Conservation (phyloP, 2,888 invertebrate species). For the Drosophila mercatorum region DNA sequence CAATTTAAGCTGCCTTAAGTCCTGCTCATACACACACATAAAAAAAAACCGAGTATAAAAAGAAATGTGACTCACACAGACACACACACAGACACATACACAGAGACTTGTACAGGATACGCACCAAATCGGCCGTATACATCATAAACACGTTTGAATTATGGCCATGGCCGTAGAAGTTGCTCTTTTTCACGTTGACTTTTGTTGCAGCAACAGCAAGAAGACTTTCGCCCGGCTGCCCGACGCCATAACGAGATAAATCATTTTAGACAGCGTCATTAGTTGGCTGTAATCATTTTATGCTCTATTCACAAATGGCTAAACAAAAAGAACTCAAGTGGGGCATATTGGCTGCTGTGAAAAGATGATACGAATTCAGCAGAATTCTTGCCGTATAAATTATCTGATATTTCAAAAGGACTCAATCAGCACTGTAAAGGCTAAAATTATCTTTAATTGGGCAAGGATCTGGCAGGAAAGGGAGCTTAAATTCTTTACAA, state of each 20-base stretch:
- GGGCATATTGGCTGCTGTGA: neutral
- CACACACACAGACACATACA: slow-evolving; percentile 1
- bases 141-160: slow-evolving; percentile 79
- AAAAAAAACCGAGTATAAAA: neutral
- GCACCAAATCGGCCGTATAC: slow-evolving; percentile 67
- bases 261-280: slow-evolving; percentile 82
- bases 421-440: neutral
- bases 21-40: neutral
- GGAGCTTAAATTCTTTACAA: neutral
- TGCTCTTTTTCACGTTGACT: slow-evolving; percentile 72
- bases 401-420: neutral
- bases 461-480: neutral
- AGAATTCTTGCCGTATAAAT: neutral
- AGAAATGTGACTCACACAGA: neutral
- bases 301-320: slow-evolving; percentile 23
- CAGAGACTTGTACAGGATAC: slow-evolving; percentile 31
- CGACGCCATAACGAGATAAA: slow-evolving; percentile 77
- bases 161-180: slow-evolving; percentile 56
- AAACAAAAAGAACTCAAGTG: neutral
- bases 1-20: slow-evolving; percentile 40
- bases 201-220: slow-evolving; percentile 59
- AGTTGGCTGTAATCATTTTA: slow-evolving; percentile 80
- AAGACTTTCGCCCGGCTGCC: slow-evolving; percentile 34
- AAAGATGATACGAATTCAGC: neutral
- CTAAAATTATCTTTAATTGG: neutral